Evolutionary conservation across 2,113 vertebrate genomes (phyloP).

Genomic region (Pachypanchax playfairii): DNA sequence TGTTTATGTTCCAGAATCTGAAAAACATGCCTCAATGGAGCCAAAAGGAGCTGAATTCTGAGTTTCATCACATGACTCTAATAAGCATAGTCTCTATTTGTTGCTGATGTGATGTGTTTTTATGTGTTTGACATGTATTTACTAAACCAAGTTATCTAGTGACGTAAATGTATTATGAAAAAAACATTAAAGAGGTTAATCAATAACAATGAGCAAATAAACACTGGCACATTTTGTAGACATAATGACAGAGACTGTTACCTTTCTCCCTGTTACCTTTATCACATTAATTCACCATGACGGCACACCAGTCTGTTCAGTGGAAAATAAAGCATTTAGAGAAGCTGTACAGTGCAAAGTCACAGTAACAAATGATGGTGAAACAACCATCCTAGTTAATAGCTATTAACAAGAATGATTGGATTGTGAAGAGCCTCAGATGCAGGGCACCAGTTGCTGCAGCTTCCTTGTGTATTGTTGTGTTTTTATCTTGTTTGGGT

Average conservation of each 20-base stretch:
- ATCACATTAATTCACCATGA: background rate
- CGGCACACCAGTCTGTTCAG: background rate
- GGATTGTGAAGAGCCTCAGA: background rate
- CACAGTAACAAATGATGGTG: background rate
- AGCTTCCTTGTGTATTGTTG: background rate
- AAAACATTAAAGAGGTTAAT: background rate
- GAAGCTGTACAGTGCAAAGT: background rate
- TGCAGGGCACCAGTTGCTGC: background rate
- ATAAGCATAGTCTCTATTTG: too few species aligned
- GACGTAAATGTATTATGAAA: too few species aligned
- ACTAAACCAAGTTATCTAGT: too few species aligned
- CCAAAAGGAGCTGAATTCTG: too few species aligned
- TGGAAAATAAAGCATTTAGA: background rate
- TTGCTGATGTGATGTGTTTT: too few species aligned
- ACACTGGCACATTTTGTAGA: background rate
- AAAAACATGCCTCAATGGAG: too few species aligned
- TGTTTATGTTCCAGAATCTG: too few species aligned
- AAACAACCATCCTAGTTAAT: background rate
- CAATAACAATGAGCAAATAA: slow-evolving; percentile 26
- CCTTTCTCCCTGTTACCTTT: slow-evolving; percentile 42
- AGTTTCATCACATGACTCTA: too few species aligned
- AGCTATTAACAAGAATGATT: too few species aligned
- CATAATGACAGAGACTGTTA: background rate
- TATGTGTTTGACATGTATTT: too few species aligned
- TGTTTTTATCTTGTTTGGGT: slow-evolving; percentile 1